Percentiles rank a stretch among this genome's conserved stretches.
These are phyloP conservation scores for Sciurus niger DNA, from an alignment of 2,113 vertebrate species.

Conservation along the genomic window DNA sequence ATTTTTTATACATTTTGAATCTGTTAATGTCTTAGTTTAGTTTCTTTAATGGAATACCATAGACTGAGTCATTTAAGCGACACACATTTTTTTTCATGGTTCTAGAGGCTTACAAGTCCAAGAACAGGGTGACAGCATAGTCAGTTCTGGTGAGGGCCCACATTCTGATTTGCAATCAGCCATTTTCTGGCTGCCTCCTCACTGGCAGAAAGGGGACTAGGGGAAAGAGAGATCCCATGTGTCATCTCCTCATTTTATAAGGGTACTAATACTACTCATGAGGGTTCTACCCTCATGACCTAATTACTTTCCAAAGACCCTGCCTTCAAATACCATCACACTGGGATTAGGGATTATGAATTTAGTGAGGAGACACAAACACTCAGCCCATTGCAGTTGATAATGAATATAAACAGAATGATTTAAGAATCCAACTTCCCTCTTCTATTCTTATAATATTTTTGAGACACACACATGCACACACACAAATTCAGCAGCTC, in stretches of 20 bases:
- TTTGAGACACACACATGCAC: constrained; percentile 42
- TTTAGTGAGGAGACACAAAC: background rate
- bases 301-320: background rate
- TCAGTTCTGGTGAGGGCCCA: background rate
- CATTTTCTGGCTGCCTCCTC: background rate
- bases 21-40: background rate
- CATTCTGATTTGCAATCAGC: background rate
- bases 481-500: background rate
- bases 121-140: background rate
- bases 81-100: background rate
- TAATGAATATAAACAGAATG: constrained; percentile 49
- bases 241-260: background rate
- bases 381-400: background rate
- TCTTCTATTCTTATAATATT: background rate
- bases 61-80: background rate
- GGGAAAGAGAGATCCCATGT: background rate
- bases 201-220: background rate
- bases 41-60: background rate
- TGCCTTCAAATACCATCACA: background rate
- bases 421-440: background rate
- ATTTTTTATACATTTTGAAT: constrained; percentile 54
- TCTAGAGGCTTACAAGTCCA: background rate
- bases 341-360: background rate
- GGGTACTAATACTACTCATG: background rate
- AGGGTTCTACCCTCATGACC: background rate